Percentiles rank a stretch among this genome's conserved stretches.
These are phyloP conservation scores for Agrochola litura DNA, from an alignment of 2,888 invertebrate species.

Conservation along the genomic window DNA sequence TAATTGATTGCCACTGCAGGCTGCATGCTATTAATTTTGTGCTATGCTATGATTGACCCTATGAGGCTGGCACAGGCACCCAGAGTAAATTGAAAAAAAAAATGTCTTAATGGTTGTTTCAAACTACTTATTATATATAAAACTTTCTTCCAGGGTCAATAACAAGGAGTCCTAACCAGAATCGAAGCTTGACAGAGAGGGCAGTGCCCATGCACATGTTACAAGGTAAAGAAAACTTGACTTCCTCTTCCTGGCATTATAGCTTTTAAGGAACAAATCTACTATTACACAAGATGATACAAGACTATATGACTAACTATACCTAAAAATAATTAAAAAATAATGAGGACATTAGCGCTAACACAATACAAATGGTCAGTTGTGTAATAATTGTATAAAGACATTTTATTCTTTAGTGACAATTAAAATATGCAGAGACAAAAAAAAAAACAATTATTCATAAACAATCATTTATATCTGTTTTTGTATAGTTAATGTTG, in stretches of 20 bases:
- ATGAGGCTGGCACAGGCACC: background rate
- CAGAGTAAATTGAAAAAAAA: background rate
- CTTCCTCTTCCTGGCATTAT: background rate
- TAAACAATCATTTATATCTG: too few species aligned
- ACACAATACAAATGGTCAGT: too few species aligned
- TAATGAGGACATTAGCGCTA: too few species aligned
- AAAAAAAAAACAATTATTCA: too few species aligned
- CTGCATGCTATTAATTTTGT: background rate
- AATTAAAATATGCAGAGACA: too few species aligned
- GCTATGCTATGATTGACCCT: background rate
- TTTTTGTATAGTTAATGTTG: too few species aligned
- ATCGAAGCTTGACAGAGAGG: constrained; percentile 74
- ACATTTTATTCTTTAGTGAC: too few species aligned
- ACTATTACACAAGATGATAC: too few species aligned
- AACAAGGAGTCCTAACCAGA: constrained; percentile 75
- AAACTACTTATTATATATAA: background rate
- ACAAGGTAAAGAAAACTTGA: constrained; percentile 76
- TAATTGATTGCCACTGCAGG: background rate
- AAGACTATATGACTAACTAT: too few species aligned
- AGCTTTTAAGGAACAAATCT: background rate
- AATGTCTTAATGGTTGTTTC: background rate
- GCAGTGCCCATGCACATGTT: constrained; percentile 84
- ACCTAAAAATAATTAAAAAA: too few species aligned
- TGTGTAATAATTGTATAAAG: too few species aligned
- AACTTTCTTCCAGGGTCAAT: constrained; percentile 70